Evolutionary conservation across 2,797 vertebrate species (phyloP).

Genomic region (Anabas testudineus): DNA sequence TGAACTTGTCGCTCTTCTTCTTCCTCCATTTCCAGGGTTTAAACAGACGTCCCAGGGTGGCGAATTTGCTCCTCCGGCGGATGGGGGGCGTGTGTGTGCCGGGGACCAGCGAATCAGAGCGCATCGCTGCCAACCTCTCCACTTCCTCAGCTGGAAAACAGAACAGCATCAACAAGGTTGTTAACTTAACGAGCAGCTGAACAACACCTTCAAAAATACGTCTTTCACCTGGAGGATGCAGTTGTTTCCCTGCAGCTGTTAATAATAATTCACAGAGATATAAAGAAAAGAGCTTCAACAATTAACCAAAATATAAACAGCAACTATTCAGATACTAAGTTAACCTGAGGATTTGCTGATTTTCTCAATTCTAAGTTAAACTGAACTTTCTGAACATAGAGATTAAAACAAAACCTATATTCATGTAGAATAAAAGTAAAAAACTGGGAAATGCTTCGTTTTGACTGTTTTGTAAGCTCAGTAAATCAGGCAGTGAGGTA

Average conservation of each 20-base stretch:
- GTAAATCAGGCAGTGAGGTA: not conserved
- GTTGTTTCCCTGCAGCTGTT: not conserved
- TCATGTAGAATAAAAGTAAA: too few relatives aligned
- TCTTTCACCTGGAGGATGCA: not conserved
- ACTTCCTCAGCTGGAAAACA: conserved; percentile 91
- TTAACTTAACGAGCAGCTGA: conserved; percentile 12
- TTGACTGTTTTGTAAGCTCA: too few relatives aligned
- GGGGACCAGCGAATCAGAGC: conserved; percentile 96
- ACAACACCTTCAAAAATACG: not conserved
- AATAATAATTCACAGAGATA: not conserved
- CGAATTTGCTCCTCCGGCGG: conserved; percentile 94
- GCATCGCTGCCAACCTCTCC: conserved; percentile 96
- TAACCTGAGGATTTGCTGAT: too few relatives aligned
- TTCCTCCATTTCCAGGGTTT: conserved; percentile 99
- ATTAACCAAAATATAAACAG: too few relatives aligned
- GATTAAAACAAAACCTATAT: too few relatives aligned
- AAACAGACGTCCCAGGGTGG: conserved; percentile 93
- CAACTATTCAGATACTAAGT: too few relatives aligned
- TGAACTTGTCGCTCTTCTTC: conserved; percentile 99
- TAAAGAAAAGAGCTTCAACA: not conserved
- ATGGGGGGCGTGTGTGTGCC: conserved; percentile 98
- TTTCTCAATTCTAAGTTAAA: too few relatives aligned
- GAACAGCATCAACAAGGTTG: conserved; percentile 26
- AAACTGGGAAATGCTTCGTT: too few relatives aligned
- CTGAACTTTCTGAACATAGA: too few relatives aligned